phyloP scores from a whole-genome alignment of 2,113 vertebrate species.

The Gasterosteus aculeatus region DNA sequence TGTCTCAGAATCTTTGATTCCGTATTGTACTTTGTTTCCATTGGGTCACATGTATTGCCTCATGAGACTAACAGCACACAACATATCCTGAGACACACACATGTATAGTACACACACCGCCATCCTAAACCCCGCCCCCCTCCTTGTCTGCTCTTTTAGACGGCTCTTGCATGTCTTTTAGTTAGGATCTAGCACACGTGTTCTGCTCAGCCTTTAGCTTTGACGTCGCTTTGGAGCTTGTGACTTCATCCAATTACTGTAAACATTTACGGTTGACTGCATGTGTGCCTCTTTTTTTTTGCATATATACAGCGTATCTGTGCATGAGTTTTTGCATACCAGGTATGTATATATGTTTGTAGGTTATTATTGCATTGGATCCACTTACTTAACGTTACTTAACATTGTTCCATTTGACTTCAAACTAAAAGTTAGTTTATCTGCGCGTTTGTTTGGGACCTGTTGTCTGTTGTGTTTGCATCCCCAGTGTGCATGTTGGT shows the following conservation, averaged over 20 bases:
- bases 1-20: conserved; percentile 67
- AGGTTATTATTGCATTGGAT: not conserved
- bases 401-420: not conserved
- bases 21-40: conserved; percentile 37
- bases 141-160: conserved; percentile 50
- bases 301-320: not conserved
- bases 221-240: conserved; percentile 25
- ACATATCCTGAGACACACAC: conserved; percentile 74
- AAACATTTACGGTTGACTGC: conserved; percentile 15
- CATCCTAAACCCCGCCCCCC: conserved; percentile 43
- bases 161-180: conserved; percentile 56
- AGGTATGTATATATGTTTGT: conserved; percentile 30
- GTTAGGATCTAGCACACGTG: conserved; percentile 30
- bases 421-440: not conserved
- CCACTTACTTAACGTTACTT: not conserved
- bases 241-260: conserved; percentile 14
- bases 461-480: conserved; percentile 44
- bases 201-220: conserved; percentile 25
- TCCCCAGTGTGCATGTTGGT: conserved; percentile 39
- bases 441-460: not conserved
- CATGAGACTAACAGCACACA: conserved; percentile 54
- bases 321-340: conserved; percentile 16
- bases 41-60: conserved; percentile 42
- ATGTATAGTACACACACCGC: conserved; percentile 57
- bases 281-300: conserved; percentile 34